These are phyloP conservation scores for Dryomyza anilis DNA, from an alignment of 2,888 invertebrate genomes.

Conservation along the genomic window DNA sequence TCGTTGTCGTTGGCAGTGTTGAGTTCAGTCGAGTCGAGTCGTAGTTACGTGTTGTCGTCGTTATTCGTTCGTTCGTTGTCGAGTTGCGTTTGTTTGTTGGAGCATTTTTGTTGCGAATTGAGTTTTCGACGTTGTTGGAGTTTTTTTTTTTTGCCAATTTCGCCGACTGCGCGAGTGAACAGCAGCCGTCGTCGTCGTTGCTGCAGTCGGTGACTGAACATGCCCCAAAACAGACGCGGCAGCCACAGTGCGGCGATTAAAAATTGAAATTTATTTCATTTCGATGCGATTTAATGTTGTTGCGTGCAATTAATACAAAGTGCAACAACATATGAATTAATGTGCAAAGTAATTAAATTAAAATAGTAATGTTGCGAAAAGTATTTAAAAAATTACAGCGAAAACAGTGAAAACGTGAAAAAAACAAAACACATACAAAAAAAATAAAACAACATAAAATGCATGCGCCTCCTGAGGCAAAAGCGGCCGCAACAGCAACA, in stretches of 20 bases:
- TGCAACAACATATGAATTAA: neutral
- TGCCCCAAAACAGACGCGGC: neutral
- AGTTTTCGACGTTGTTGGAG: too few species aligned
- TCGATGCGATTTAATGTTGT: neutral
- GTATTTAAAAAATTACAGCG: neutral
- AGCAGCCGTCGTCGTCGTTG: neutral
- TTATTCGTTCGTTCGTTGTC: slow-evolving; percentile 21
- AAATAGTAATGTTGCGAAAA: neutral
- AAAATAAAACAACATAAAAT: neutral
- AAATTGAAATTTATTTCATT: too few species aligned
- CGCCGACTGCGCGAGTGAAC: neutral
- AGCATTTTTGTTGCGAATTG: too few species aligned
- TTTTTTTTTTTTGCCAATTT: slow-evolving; percentile 3
- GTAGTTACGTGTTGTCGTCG: slow-evolving; percentile 11
- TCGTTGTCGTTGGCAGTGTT: slow-evolving; percentile 33
- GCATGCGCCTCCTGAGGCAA: slow-evolving; percentile 1
- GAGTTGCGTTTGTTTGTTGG: slow-evolving; percentile 20
- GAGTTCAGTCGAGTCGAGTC: slow-evolving; percentile 21
- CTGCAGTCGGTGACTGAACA: slow-evolving; percentile 1
- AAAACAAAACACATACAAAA: neutral
- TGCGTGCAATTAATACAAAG: neutral
- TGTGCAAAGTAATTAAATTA: neutral
- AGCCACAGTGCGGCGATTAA: neutral
- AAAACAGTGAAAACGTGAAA: neutral
- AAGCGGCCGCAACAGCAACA: neutral